Base-by-base conservation (phyloP, 2,113 vertebrate genomes). In the Rhagologus leucostigma region DNA sequence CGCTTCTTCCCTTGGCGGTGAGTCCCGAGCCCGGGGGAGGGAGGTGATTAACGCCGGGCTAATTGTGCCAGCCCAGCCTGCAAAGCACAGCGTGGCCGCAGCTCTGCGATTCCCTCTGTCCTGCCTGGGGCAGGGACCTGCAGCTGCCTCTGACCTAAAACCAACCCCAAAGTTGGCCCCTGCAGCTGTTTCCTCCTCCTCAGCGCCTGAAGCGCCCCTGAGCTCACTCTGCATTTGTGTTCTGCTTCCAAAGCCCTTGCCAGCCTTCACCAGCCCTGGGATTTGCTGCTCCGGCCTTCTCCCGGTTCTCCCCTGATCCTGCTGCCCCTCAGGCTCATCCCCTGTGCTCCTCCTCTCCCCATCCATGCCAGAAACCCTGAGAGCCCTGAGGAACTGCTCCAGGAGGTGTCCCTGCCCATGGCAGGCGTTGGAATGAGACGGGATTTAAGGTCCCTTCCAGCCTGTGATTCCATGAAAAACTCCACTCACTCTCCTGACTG, bases 321-420 rank as follows among this genome's bases (percentile, higher is more conserved):
- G 67, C 32, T 55, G 47, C 11, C 30, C 8, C 37, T 52, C 49
- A 20, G 39, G 23, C n/a, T 52, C 27, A 6, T 5, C 18, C 4
- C 39, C 2, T 0, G 5, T 2, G 7, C 16, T 13, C 32, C 26
- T 20, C 57, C 35, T 52, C 70, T 26, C 44, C n/a, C 27, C 3
- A 0, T 3, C 30, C 79, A 4, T 3, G 1, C 11, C 4, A 2
- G 0, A 10, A 16, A 9, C 17, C 52, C 27, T 2, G 32, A 4
- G 37, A 30, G 37, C 26, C 20, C 46, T 3, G 32, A 27, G 68
- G 49, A 39, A 1, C 29, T 10, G 69, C n/a, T 18, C 29, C 5
- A 4, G 47, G 16, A 42, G 10, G 26, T 44, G 47, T 13, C n/a
- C 53, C 41, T 41, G 70, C 30, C 27, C 50, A 3, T 1, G 44